Evolutionary conservation across 2,888 invertebrate species (phyloP).

Genomic region (Chloroclystis v-ata): DNA sequence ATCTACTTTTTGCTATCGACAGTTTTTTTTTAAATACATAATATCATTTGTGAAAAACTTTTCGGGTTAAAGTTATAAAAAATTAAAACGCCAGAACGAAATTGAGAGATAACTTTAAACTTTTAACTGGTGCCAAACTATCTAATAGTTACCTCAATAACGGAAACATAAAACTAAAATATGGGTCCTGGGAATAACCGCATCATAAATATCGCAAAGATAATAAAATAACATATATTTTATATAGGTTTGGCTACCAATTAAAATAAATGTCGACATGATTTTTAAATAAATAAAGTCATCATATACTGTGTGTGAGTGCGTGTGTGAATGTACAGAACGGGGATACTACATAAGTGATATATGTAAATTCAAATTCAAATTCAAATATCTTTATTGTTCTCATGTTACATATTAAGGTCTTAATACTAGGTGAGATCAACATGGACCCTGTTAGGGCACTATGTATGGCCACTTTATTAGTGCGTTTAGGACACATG

Average conservation of each 20-base stretch:
- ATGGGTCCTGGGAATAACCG: slow-evolving; percentile 33
- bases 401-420: too few relatives aligned
- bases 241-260: slow-evolving; percentile 19
- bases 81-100: slow-evolving; percentile 5
- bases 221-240: slow-evolving; percentile 28
- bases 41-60: neutral
- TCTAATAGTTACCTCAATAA: slow-evolving; percentile 25
- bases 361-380: too few relatives aligned
- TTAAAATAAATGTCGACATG: slow-evolving; percentile 25
- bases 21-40: neutral
- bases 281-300: too few relatives aligned
- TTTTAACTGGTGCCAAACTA: slow-evolving; percentile 21
- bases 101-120: slow-evolving; percentile 14
- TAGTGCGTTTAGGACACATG: too few relatives aligned
- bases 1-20: neutral
- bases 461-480: too few relatives aligned
- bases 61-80: neutral
- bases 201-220: slow-evolving; percentile 38
- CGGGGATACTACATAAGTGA: too few relatives aligned
- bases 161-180: slow-evolving; percentile 44
- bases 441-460: too few relatives aligned
- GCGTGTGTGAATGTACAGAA: too few relatives aligned
- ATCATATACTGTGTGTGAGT: too few relatives aligned
- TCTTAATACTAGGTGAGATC: too few relatives aligned
- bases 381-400: too few relatives aligned